Conservation (phyloP, 2,113 vertebrate genomes). For the Nestor notabilis region DNA sequence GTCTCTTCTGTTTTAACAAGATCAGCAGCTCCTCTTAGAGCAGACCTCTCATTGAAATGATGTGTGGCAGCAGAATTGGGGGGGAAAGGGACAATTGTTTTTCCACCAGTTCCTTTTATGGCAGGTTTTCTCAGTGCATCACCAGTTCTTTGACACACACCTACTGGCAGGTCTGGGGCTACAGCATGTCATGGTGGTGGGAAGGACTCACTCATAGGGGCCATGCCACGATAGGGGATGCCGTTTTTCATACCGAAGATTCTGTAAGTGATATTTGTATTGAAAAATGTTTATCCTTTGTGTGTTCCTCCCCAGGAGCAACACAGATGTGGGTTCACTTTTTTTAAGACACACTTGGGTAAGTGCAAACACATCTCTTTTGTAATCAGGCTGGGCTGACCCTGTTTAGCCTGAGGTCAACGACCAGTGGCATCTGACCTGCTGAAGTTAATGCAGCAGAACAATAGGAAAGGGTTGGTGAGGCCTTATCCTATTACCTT, state of each 20-base stretch:
- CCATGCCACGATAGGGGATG: rapidly evolving
- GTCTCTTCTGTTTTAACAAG: neutral
- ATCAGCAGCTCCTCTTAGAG: neutral
- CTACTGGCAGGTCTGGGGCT: neutral
- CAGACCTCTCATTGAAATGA: neutral
- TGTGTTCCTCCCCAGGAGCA: neutral
- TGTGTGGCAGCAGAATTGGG: neutral
- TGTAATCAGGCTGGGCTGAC: slow-evolving; percentile 42
- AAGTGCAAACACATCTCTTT: slow-evolving; percentile 54
- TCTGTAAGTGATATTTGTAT: neutral
- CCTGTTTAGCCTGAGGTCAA: slow-evolving; percentile 77
- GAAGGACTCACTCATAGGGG: neutral
- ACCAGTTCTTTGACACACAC: neutral
- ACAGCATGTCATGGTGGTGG: rapidly evolving
- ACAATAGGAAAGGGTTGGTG: slow-evolving; percentile 73
- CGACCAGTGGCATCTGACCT: slow-evolving; percentile 79
- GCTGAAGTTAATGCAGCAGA: slow-evolving; percentile 80
- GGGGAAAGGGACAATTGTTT: neutral
- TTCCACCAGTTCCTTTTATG: neutral
- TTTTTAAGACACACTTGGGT: slow-evolving; percentile 42
- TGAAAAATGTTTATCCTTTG: slow-evolving; percentile 33
- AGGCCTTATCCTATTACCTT: slow-evolving; percentile 81
- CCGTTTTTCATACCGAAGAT: neutral
- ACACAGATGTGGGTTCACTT: neutral
- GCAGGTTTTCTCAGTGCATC: neutral